Evolutionary conservation across 2,113 vertebrate genomes (phyloP).

Genomic region (Xyrauchen texanus): DNA sequence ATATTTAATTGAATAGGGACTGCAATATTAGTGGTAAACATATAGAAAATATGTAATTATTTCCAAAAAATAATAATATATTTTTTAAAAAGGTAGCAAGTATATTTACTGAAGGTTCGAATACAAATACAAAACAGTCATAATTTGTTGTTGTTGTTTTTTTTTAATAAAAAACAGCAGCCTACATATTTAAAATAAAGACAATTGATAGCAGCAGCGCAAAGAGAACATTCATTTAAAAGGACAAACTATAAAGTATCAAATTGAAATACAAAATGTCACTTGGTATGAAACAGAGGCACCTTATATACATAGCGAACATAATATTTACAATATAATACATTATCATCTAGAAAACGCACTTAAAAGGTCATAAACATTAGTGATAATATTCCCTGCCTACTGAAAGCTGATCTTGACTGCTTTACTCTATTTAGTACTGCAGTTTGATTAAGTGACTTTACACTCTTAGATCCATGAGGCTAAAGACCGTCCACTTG

Average conservation of each 20-base stretch:
- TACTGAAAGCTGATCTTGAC: not conserved
- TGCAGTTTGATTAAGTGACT: not conserved
- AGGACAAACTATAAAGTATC: slow-evolving; percentile 35
- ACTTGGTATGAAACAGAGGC: slow-evolving; percentile 51
- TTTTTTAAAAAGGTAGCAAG: not conserved
- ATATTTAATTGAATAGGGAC: not conserved
- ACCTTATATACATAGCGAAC: slow-evolving; percentile 57
- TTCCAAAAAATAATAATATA: slow-evolving; percentile 1
- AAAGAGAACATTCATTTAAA: slow-evolving; percentile 25
- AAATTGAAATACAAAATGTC: slow-evolving; percentile 58
- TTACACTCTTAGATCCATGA: not conserved
- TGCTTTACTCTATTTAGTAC: slow-evolving; percentile 17
- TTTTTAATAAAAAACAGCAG: slow-evolving; percentile 7
- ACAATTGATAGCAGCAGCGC: slow-evolving; percentile 37
- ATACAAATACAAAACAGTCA: slow-evolving; percentile 34
- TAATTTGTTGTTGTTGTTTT: not conserved
- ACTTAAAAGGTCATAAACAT: slow-evolving; percentile 14
- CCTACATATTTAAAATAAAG: slow-evolving; percentile 13
- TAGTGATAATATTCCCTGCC: slow-evolving; percentile 8
- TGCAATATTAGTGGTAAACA: not conserved
- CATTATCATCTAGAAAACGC: slow-evolving; percentile 63
- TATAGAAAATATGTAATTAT: slow-evolving; percentile 21
- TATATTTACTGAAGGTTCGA: slow-evolving; percentile 5
- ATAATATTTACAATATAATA: slow-evolving; percentile 66
- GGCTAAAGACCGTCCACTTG: slow-evolving; percentile 13